phyloP scores from a whole-genome alignment of 2,888 invertebrate genomes.

The Amphipoea lucens region DNA sequence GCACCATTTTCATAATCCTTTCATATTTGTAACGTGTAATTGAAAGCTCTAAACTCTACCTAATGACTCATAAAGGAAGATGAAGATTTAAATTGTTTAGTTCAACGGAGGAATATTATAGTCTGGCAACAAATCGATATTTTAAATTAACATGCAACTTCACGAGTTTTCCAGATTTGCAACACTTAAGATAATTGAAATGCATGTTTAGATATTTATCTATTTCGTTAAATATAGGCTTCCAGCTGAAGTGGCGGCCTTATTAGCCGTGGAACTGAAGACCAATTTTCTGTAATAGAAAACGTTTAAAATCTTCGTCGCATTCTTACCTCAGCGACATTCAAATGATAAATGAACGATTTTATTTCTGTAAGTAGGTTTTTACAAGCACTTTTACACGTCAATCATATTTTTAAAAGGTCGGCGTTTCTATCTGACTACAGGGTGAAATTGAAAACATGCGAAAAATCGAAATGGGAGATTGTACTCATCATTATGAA shows the following conservation, averaged over 20 bases:
- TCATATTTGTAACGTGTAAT: slow-evolving; percentile 8
- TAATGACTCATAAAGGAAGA: slow-evolving; percentile 21
- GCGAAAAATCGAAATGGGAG: too few relatives aligned
- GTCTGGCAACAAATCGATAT: slow-evolving; percentile 25
- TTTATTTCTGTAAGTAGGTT: too few relatives aligned
- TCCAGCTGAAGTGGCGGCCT: not conserved
- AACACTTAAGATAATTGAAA: not conserved
- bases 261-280: not conserved
- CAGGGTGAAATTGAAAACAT: too few relatives aligned
- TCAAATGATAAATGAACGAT: not conserved
- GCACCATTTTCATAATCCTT: not conserved
- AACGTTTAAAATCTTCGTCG: not conserved
- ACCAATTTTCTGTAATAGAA: not conserved
- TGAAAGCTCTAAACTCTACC: slow-evolving; percentile 13
- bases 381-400: too few relatives aligned
- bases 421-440: too few relatives aligned
- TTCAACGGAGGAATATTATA: slow-evolving; percentile 2
- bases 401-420: too few relatives aligned
- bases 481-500: too few relatives aligned
- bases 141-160: slow-evolving; percentile 14
- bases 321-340: too few relatives aligned
- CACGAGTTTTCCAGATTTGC: not conserved
- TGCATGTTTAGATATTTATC: not conserved
- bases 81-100: slow-evolving; percentile 24
- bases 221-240: not conserved